Base-by-base conservation (phyloP, 1,140 invertebrate genomes). In the Nasonia vitripennis region DNA sequence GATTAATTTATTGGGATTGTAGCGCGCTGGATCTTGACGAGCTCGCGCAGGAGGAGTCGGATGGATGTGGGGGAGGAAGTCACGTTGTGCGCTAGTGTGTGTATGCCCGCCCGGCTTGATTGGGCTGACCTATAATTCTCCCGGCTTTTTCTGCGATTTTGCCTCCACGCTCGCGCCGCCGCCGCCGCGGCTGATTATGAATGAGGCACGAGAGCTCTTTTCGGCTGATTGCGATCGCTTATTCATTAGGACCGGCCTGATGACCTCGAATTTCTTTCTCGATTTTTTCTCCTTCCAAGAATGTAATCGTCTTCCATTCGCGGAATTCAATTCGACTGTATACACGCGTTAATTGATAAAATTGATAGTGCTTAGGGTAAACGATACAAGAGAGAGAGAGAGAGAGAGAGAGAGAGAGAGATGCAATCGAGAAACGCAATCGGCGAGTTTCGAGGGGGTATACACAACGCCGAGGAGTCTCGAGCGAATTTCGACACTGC, bases 1-100 rank as follows among this genome's bases (percentile, higher is more conserved):
- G 73, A 86, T 86, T 82, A 86, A 86, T 86, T 86, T 82, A 82
- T 86, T 86, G 79, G 84, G 74, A 82, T 78, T 55, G 79, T 23
- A 27, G 10, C 45, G 71, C 48, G 77, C 14, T 23, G 20, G 51
- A 67, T 62, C 78, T 62, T 67, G 51, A 62, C 74, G 74, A 77
- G 74, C 37, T 37, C 17, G 74, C 17, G 45, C 73, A 51, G 71
- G 14, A 70, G 68, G 27, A 70, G 68, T 2, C 14, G 14, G 27
- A 70, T 9, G 9, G 55, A 62, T n/a, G 55, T n/a, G 55, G 55
- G 20, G 55, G 17, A 34, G 31, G 70, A 71, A 74, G 73, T 74
- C 71, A 74, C 71, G 71, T 37, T 34, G 74, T 27, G 27, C 27
- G 27, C 27, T 27, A 27, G 27, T 27, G 27, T 34, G 74, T 5